These are phyloP conservation scores for Eudemis profundana DNA, from an alignment of 2,888 invertebrate species.

Conservation along the genomic window DNA sequence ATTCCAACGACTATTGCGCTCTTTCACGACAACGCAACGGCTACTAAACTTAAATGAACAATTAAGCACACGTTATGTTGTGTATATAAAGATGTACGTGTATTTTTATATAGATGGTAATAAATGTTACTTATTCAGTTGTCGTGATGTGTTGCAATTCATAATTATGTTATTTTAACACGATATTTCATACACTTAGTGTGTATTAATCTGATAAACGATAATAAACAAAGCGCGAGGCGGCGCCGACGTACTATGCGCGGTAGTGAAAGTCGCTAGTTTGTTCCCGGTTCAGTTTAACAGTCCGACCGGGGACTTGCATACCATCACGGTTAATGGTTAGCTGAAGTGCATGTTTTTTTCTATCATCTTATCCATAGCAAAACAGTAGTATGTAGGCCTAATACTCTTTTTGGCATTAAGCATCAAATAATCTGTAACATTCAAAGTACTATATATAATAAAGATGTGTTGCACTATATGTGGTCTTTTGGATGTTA, in stretches of 20 bases:
- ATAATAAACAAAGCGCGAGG: constrained; percentile 21
- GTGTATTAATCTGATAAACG: constrained; percentile 33
- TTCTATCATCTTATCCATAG: too few species aligned
- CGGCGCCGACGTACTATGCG: constrained; percentile 3
- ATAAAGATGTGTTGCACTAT: too few species aligned
- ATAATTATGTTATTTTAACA: constrained; percentile 6
- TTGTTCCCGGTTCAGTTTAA: constrained; percentile 32
- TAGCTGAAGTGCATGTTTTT: not conserved
- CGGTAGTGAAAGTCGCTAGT: constrained; percentile 48
- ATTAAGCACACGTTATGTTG: constrained; percentile 4
- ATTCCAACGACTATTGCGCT: constrained; percentile 12
- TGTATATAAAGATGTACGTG: not conserved
- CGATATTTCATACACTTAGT: constrained; percentile 28
- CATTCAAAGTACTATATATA: too few species aligned
- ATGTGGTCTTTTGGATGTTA: too few species aligned
- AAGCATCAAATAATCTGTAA: too few species aligned
- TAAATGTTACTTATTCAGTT: not conserved
- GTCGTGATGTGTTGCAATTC: not conserved
- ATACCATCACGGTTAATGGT: constrained; percentile 15
- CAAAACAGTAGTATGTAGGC: too few species aligned
- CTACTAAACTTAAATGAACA: not conserved
- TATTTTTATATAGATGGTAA: not conserved
- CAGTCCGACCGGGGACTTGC: not conserved
- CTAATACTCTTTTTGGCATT: too few species aligned
- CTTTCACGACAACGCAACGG: constrained; percentile 18